Evolutionary conservation across 2,888 invertebrate species (phyloP).

Genomic region (Scaptodrosophila latifasciaeformis): DNA sequence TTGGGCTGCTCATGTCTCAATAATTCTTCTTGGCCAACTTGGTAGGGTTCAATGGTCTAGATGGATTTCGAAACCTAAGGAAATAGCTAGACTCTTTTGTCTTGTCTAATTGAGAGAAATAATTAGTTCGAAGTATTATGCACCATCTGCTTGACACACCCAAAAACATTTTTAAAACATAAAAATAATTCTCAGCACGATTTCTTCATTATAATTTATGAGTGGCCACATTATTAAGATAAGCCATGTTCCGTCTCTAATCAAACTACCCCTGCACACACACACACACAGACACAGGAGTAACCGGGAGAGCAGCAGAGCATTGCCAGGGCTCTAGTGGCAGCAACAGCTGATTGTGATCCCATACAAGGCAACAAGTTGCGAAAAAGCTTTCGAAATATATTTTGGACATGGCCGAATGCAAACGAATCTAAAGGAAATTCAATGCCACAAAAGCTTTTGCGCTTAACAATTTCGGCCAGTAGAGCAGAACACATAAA

Average conservation of each 20-base stretch:
- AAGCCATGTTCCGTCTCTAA: no score
- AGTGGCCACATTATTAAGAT: neutral
- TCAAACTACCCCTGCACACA: neutral
- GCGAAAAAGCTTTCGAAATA: slow-evolving; percentile 70
- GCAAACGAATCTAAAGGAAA: slow-evolving; percentile 27
- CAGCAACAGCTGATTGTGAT: slow-evolving; percentile 68
- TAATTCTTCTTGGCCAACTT: neutral
- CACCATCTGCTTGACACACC: no score
- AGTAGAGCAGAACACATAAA: no score
- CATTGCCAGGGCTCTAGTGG: neutral
- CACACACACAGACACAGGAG: neutral
- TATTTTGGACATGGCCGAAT: slow-evolving; percentile 3
- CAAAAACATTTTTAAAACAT: no score
- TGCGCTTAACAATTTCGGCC: slow-evolving; percentile 28
- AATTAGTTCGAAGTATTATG: no score
- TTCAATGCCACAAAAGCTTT: slow-evolving; percentile 56
- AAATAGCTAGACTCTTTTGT: neutral
- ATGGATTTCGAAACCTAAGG: slow-evolving; percentile 6
- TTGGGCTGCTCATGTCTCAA: no score
- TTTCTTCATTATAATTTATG: neutral
- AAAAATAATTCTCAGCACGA: no score
- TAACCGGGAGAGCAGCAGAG: neutral
- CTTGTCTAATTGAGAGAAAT: no score
- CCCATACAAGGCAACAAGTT: slow-evolving; percentile 69
- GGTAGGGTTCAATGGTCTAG: slow-evolving; percentile 26